Evolutionary conservation across 2,113 vertebrate genomes (phyloP).

Genomic region (Phyllostomus hastatus): DNA sequence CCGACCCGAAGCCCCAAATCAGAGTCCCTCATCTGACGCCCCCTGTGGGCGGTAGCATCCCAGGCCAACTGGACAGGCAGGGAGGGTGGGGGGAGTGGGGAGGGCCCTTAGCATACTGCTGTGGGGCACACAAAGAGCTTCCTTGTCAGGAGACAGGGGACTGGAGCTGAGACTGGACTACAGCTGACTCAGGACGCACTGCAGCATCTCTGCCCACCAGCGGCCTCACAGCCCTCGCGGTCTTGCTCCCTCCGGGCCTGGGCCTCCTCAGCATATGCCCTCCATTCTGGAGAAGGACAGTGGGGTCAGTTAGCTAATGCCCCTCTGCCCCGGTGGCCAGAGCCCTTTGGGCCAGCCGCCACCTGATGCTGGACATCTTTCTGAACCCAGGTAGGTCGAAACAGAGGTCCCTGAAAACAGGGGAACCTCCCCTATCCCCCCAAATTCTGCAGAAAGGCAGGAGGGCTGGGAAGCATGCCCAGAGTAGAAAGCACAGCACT

Average conservation of each 20-base stretch:
- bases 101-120: not conserved
- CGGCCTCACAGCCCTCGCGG: not conserved
- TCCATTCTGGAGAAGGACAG: not conserved
- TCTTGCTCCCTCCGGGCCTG: not conserved
- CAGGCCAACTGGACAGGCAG: not conserved
- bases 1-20: not conserved
- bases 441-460: too few species aligned
- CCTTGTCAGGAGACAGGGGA: not conserved
- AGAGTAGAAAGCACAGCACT: too few species aligned
- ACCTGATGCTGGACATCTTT: not conserved
- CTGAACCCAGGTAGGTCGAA: too few species aligned
- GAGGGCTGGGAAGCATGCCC: too few species aligned
- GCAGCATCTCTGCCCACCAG: not conserved
- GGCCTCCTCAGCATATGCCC: not conserved
- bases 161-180: not conserved
- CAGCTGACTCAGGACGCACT: rapidly evolving
- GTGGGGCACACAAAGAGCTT: not conserved
- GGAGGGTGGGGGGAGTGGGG: not conserved
- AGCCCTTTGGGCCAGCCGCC: not conserved
- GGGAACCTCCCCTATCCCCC: too few species aligned
- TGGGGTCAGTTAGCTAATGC: too few species aligned
- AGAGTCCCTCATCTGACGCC: not conserved
- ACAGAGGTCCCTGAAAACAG: too few species aligned
- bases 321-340: not conserved
- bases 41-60: not conserved